Base-by-base conservation (phyloP, 2,888 invertebrate species). In the Xylophagus ater region DNA sequence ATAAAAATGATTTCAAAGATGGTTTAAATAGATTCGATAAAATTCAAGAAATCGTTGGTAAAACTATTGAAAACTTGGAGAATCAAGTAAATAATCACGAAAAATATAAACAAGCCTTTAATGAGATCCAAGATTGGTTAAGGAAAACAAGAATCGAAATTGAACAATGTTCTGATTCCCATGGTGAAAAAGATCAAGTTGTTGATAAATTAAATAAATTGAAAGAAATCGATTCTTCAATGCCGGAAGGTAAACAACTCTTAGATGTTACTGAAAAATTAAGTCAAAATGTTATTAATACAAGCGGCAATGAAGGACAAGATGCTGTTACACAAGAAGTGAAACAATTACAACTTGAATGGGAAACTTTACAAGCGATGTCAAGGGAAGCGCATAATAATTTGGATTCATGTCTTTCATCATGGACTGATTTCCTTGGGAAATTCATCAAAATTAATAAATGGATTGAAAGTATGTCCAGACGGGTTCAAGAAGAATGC, bases 41-140 rank as follows among this genome's bases (percentile, higher is more conserved):
- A 23, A 69, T 87, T 10, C 79, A 77, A 50, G 72, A 74, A 42
- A 67, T 73, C 14, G 74, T 83, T 0, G 68, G 69, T 44, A 74
- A 75, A 34, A 76, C 77, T 53, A 80, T 85, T 8, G 62, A 78
- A 67, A 78, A 76, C 55, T 66, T 89, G 29, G 88, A 90, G 57
- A 74, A 78, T 41, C 83, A 86, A 62, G 89, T 92, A 0, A 77
- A 76, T 47, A 80, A 85, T 34, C 93, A 94, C 55, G 88, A 89
- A 51, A 78, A 81, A 52, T 92, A 86, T 64, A 85, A 85, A 57
- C 81, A 81, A 50, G 78, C 81, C 0, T 80, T 81, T 51, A 82
- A 83, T 52, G 81, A 78, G 51, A 81, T 86, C 41, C 76, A 81
- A 40, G 90, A 93, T 50, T 90, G 87, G 86, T 73, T 93, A 17